Conservation (phyloP, 1,140 invertebrate species). For the Sesamia nonagrioides region DNA sequence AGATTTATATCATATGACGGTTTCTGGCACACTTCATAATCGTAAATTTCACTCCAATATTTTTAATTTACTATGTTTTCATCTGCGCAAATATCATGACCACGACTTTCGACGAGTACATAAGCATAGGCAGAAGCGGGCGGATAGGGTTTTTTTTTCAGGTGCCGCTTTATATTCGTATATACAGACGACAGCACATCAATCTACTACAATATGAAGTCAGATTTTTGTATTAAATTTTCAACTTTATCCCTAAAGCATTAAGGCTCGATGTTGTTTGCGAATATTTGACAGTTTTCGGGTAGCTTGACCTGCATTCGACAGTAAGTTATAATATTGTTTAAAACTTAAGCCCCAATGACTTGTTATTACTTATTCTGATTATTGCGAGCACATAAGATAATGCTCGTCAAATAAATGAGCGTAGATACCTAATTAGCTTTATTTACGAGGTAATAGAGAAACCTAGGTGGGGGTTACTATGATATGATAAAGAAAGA, state of each 20-base stretch:
- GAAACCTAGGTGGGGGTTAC: neutral
- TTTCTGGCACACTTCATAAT: constrained; percentile 19
- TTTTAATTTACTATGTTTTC: neutral
- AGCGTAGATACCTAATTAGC: neutral
- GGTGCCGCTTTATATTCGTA: too few species aligned
- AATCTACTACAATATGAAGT: too few species aligned
- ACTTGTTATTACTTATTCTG: neutral
- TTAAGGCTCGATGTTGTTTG: too few species aligned
- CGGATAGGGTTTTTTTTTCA: too few species aligned
- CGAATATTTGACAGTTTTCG: too few species aligned
- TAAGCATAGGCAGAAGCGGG: too few species aligned
- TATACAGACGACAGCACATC: too few species aligned
- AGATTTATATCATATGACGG: constrained; percentile 18
- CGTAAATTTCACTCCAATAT: neutral
- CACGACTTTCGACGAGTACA: too few species aligned
- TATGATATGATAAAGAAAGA: neutral
- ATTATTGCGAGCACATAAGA: neutral
- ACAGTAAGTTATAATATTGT: too few species aligned
- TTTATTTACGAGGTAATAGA: neutral
- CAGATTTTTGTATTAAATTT: too few species aligned
- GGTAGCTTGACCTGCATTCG: too few species aligned
- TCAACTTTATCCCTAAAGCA: too few species aligned
- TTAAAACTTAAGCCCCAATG: neutral
- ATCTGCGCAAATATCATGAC: neutral
- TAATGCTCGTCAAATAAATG: neutral